phyloP scores from a whole-genome alignment of 2,797 vertebrate genomes.

The Sebastes paucispinis region DNA sequence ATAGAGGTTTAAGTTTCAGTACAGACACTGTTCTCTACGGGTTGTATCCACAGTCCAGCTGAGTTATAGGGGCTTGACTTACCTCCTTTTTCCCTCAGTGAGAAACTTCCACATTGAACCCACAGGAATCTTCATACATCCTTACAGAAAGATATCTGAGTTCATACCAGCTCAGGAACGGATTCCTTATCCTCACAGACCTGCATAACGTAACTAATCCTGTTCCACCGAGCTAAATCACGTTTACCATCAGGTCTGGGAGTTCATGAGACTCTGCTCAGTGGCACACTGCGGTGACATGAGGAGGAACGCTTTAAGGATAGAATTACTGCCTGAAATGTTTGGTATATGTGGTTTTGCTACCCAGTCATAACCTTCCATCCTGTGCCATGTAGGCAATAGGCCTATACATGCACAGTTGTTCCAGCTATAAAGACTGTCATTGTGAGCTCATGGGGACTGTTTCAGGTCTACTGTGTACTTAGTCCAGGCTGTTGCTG shows the following conservation, averaged over 20 bases:
- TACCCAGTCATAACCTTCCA: conserved; percentile 20
- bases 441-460: conserved; percentile 18
- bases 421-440: conserved; percentile 32
- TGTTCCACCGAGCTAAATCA: conserved; percentile 1
- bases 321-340: conserved; percentile 35
- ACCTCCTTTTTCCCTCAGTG: neutral
- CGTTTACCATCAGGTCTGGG: conserved; percentile 6
- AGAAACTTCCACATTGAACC: neutral
- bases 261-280: conserved; percentile 21
- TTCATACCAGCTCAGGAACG: neutral
- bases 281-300: neutral
- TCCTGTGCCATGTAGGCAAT: conserved; percentile 19
- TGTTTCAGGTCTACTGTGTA: conserved; percentile 7
- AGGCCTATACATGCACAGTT: neutral
- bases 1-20: neutral
- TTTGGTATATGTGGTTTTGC: conserved; percentile 45
- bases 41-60: neutral
- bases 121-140: too few species aligned
- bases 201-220: neutral
- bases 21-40: neutral
- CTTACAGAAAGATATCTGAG: neutral
- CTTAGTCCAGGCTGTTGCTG: neutral
- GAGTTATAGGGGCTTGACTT: neutral
- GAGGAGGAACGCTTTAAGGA: neutral
- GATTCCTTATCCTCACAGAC: neutral